phyloP scores from a whole-genome alignment of 2,888 invertebrate species.

The Apomyelois bistriatella region DNA sequence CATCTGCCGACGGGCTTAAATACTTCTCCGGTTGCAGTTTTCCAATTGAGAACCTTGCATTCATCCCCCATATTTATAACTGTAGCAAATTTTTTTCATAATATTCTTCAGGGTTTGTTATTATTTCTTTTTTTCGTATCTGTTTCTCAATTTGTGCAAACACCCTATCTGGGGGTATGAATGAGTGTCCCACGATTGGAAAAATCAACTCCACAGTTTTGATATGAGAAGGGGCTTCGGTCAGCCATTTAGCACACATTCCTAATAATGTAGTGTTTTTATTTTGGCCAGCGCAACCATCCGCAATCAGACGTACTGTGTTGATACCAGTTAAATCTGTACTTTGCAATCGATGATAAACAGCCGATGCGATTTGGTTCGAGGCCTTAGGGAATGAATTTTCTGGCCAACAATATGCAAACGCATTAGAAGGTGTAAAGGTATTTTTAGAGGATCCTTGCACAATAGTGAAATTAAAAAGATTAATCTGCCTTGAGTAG shows the following conservation, averaged over 20 bases:
- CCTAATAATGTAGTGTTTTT: slow-evolving; percentile 27
- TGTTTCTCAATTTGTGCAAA: slow-evolving; percentile 26
- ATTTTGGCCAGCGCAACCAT: slow-evolving; percentile 30
- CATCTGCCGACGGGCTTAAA: slow-evolving; percentile 23
- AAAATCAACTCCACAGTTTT: slow-evolving; percentile 22
- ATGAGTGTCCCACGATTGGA: slow-evolving; percentile 27
- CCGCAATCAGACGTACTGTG: slow-evolving; percentile 22
- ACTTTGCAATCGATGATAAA: slow-evolving; percentile 22
- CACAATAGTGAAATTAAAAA: slow-evolving; percentile 18
- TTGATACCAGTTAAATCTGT: slow-evolving; percentile 12
- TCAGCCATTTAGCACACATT: slow-evolving; percentile 27
- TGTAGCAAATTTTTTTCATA: slow-evolving; percentile 22
- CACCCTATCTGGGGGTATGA: slow-evolving; percentile 25
- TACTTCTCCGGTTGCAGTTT: slow-evolving; percentile 19
- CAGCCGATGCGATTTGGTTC: slow-evolving; percentile 26
- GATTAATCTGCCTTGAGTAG: slow-evolving; percentile 16
- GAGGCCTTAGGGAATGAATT: slow-evolving; percentile 23
- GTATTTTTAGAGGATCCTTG: slow-evolving; percentile 15
- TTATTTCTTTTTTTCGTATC: slow-evolving; percentile 22
- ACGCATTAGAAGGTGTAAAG: slow-evolving; percentile 13
- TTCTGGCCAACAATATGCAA: slow-evolving; percentile 28
- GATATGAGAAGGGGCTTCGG: slow-evolving; percentile 17
- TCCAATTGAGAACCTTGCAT: slow-evolving; percentile 24
- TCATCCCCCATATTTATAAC: slow-evolving; percentile 19
- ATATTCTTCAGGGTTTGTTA: slow-evolving; percentile 21